phyloP scores from a whole-genome alignment of 2,797 vertebrate genomes.

The Champsocephalus gunnari region DNA sequence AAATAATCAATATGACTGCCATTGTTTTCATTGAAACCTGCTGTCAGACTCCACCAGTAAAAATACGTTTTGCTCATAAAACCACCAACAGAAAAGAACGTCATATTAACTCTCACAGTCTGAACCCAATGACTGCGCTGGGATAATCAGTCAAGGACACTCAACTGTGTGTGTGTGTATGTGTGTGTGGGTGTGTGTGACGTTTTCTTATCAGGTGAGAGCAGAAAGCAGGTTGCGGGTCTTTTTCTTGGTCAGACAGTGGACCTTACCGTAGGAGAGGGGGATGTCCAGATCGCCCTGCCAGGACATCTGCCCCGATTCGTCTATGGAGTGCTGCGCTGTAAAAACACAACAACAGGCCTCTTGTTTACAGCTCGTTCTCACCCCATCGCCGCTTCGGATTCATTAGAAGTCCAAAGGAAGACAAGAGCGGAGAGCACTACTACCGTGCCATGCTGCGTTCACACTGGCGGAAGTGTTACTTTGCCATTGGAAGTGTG shows the following conservation, averaged over 20 bases:
- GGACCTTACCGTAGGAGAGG: slow-evolving; percentile 81
- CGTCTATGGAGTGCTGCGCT: slow-evolving; percentile 86
- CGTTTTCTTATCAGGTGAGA: slow-evolving; percentile 56
- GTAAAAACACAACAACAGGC: slow-evolving; percentile 64
- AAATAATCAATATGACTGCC: not conserved
- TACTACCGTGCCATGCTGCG: slow-evolving; percentile 22
- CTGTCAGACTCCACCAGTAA: slow-evolving; percentile 19
- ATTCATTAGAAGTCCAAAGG: slow-evolving; percentile 34
- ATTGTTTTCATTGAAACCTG: slow-evolving; percentile 21
- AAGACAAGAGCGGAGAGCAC: slow-evolving; percentile 40
- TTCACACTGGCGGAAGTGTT: slow-evolving; percentile 55
- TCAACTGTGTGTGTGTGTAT: not conserved
- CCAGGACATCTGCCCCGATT: slow-evolving; percentile 82
- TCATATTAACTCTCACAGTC: slow-evolving; percentile 23
- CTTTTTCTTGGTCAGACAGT: slow-evolving; percentile 4
- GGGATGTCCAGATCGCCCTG: slow-evolving; percentile 82
- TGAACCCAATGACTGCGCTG: not conserved
- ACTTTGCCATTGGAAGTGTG: slow-evolving; percentile 57
- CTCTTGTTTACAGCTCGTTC: slow-evolving; percentile 54
- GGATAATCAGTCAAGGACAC: not conserved
- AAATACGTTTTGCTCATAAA: slow-evolving; percentile 12
- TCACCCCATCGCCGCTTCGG: slow-evolving; percentile 2
- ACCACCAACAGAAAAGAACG: slow-evolving; percentile 8
- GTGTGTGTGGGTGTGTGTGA: slow-evolving; percentile 9
- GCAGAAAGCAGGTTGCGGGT: slow-evolving; percentile 44